These are phyloP conservation scores for Gymnoscelis rufifasciata DNA, from an alignment of 2,888 invertebrate species.

Conservation along the genomic window DNA sequence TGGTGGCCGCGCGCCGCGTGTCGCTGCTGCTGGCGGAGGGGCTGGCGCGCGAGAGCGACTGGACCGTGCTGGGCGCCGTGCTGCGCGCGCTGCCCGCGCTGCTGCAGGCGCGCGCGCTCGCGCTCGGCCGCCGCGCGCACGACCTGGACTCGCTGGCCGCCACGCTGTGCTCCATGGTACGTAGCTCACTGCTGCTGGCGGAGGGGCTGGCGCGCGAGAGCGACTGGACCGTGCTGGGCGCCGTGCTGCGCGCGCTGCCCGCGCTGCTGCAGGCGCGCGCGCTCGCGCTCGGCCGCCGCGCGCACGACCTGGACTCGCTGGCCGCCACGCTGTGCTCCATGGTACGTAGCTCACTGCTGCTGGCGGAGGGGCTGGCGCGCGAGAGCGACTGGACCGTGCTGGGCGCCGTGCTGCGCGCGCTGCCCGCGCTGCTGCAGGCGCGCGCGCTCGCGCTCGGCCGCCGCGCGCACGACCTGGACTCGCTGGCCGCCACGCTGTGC, in stretches of 20 bases:
- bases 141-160: conserved; percentile 89
- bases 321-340: conserved; percentile 88
- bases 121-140: conserved; percentile 84
- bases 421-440: conserved; percentile 91
- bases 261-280: conserved; percentile 92
- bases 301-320: conserved; percentile 86
- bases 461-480: conserved; percentile 86
- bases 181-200: neutral
- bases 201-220: conserved; percentile 68
- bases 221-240: conserved; percentile 88
- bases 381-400: conserved; percentile 90
- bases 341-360: conserved; percentile 46
- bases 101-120: conserved; percentile 91
- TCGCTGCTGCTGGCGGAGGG: conserved; percentile 26
- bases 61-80: conserved; percentile 87
- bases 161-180: conserved; percentile 86
- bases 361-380: conserved; percentile 41
- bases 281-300: conserved; percentile 86
- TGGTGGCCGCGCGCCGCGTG: conserved; percentile 22
- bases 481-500: conserved; percentile 87
- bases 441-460: conserved; percentile 89
- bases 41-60: conserved; percentile 81
- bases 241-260: conserved; percentile 89
- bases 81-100: conserved; percentile 89
- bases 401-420: conserved; percentile 85